Evolutionary conservation across 2,113 vertebrate species (phyloP).

Genomic region (Choloepus hoffmanni): DNA sequence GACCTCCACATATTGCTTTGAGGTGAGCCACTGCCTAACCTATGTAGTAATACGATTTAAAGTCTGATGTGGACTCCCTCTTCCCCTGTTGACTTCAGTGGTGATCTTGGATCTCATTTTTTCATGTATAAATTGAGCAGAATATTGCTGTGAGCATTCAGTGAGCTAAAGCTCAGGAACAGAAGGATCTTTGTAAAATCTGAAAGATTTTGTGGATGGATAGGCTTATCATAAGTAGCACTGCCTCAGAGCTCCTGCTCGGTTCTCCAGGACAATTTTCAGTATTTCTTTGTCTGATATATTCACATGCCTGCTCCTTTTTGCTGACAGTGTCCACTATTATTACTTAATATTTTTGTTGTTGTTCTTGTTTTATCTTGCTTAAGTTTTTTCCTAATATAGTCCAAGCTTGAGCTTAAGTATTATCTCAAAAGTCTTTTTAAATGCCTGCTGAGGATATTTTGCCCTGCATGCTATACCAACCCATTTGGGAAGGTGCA

Average conservation of each 20-base stretch:
- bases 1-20: background rate
- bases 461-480: background rate
- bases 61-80: background rate
- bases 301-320: background rate
- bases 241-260: background rate
- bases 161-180: background rate
- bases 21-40: background rate
- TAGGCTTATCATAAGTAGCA: background rate
- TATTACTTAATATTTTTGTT: background rate
- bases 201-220: background rate
- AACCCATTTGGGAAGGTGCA: background rate
- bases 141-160: background rate
- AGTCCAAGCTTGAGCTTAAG: background rate
- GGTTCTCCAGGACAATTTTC: background rate
- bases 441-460: background rate
- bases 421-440: background rate
- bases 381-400: background rate
- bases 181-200: background rate
- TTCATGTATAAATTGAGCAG: background rate
- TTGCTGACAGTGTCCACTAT: background rate
- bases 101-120: background rate
- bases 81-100: background rate
- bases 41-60: background rate
- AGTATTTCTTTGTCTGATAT: background rate
- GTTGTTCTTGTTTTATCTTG: background rate